These are phyloP conservation scores for Piprites chloris DNA, from an alignment of 2,113 vertebrate species.

Conservation along the genomic window DNA sequence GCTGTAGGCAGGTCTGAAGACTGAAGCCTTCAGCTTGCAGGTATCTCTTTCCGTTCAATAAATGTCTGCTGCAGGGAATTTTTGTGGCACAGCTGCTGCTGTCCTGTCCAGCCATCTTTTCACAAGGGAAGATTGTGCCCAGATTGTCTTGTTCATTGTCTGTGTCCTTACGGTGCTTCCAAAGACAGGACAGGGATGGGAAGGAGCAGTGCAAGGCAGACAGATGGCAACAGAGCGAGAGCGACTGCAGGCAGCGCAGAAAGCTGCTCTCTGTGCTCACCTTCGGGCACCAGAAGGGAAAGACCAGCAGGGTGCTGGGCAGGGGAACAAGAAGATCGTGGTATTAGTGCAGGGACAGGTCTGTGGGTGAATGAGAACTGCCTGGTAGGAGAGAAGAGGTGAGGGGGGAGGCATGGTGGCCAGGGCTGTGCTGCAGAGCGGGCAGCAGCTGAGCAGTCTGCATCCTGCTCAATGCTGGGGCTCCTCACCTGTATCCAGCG, in stretches of 20 bases:
- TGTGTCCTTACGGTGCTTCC: neutral
- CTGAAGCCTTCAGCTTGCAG: neutral
- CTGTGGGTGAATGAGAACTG: neutral
- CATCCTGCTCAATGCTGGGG: rapidly evolving
- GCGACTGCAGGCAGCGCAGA: neutral
- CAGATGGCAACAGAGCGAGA: neutral
- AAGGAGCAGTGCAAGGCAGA: neutral
- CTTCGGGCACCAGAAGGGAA: neutral
- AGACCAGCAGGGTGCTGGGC: neutral
- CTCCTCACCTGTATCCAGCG: neutral
- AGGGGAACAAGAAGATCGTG: neutral
- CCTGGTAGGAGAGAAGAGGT: neutral
- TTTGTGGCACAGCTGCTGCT: neutral
- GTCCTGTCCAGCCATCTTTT: neutral
- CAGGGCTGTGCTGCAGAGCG: neutral
- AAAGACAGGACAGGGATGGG: neutral
- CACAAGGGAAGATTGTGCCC: neutral
- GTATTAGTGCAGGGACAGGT: neutral
- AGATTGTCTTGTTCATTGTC: neutral
- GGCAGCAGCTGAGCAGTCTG: rapidly evolving
- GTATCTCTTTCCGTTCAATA: neutral
- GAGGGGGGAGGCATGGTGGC: neutral
- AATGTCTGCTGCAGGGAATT: neutral
- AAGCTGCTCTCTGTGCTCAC: neutral
- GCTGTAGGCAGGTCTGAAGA: neutral